These are phyloP conservation scores for Vidua chalybeata DNA, from an alignment of 2,113 vertebrate genomes.

Conservation along the genomic window DNA sequence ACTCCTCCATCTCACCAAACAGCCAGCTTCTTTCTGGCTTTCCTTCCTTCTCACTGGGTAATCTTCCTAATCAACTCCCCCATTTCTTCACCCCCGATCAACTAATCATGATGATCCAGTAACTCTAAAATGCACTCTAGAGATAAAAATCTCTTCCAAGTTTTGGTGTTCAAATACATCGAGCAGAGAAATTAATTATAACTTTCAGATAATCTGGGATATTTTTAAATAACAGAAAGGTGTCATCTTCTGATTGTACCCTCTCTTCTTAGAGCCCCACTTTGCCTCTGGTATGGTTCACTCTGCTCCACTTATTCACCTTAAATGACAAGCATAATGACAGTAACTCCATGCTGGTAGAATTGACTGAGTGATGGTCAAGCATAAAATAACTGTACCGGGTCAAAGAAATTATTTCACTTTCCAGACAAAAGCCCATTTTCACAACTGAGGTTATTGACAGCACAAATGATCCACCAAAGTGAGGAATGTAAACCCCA, in stretches of 20 bases:
- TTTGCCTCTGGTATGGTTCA: neutral
- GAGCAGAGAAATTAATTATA: neutral
- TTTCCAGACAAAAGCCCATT: constrained; percentile 2
- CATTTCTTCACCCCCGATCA: neutral
- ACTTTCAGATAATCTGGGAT: neutral
- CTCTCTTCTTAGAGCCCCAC: neutral
- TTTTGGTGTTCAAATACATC: neutral
- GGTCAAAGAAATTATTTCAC: constrained; percentile 5
- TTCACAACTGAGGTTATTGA: constrained; percentile 42
- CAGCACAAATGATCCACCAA: neutral
- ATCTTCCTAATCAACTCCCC: neutral
- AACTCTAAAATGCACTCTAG: neutral
- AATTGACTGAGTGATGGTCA: neutral
- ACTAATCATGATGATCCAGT: neutral
- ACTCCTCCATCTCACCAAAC: neutral
- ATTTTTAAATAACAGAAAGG: neutral
- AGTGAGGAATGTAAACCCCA: constrained; percentile 21
- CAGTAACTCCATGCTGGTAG: neutral
- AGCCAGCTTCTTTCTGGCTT: neutral
- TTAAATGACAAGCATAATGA: neutral
- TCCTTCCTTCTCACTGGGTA: neutral
- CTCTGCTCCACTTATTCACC: neutral
- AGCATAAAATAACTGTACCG: neutral
- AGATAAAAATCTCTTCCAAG: neutral
- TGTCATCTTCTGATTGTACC: neutral